These are phyloP conservation scores for Alsophila aescularia DNA, from an alignment of 2,888 invertebrate genomes.

Conservation along the genomic window DNA sequence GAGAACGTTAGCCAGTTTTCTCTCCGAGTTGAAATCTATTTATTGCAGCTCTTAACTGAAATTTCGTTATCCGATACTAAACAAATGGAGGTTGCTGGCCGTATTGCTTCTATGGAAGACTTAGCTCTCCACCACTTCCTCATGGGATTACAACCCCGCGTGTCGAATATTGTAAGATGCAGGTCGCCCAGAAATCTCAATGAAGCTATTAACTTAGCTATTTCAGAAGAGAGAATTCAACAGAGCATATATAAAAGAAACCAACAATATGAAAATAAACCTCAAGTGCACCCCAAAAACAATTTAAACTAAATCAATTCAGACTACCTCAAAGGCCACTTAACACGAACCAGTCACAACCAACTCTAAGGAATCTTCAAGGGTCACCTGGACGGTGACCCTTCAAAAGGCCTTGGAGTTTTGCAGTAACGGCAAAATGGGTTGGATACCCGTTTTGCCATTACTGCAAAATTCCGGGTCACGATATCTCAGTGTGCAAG, in stretches of 20 bases:
- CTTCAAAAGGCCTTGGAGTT: too few relatives aligned
- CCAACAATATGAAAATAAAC: not conserved
- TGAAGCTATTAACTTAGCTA: not conserved
- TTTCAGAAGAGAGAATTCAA: not conserved
- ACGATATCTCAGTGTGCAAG: constrained; percentile 1
- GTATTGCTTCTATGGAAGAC: too few relatives aligned
- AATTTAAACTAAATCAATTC: not conserved
- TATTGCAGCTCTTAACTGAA: too few relatives aligned
- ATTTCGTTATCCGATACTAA: too few relatives aligned
- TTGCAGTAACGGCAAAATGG: too few relatives aligned
- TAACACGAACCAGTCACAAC: too few relatives aligned
- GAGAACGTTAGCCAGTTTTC: constrained; percentile 40
- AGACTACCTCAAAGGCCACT: too few relatives aligned
- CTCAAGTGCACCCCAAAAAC: not conserved
- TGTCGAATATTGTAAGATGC: not conserved
- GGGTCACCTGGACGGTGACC: too few relatives aligned
- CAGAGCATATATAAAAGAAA: constrained; percentile 5
- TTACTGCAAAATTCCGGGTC: constrained; percentile 16
- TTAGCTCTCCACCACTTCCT: too few relatives aligned
- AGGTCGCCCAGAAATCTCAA: not conserved
- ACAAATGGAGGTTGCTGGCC: constrained; percentile 22
- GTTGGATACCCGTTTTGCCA: too few relatives aligned
- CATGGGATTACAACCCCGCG: too few relatives aligned
- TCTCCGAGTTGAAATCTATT: constrained; percentile 35
- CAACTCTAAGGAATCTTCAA: too few relatives aligned